A percentile compares a stretch with the other conserved stretches of the same genome.
These are phyloP conservation scores for Eulemur albifrons DNA, from an alignment of 2,797 vertebrate genomes.

Conservation along the genomic window DNA sequence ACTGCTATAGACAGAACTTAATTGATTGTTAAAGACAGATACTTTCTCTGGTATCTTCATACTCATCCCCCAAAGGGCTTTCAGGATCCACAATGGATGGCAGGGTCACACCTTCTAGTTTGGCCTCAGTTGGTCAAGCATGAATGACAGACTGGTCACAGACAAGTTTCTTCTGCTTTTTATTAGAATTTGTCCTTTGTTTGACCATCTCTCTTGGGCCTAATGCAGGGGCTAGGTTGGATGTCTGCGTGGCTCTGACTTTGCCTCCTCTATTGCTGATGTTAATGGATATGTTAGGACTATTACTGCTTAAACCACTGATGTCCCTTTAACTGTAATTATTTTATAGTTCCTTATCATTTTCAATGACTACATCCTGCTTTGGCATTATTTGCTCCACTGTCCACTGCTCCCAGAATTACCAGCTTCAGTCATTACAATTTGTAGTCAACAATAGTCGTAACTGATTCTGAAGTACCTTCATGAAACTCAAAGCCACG, in stretches of 20 bases:
- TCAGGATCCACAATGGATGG: background rate
- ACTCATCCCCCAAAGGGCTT: background rate
- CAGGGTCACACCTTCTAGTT: background rate
- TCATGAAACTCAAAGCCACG: slow-evolving; percentile 89
- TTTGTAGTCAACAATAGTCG: background rate
- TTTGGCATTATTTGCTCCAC: background rate
- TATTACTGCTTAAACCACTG: background rate
- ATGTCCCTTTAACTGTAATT: background rate
- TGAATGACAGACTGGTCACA: background rate
- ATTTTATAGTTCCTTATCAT: slow-evolving; percentile 10
- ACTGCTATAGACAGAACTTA: background rate
- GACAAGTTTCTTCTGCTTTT: background rate
- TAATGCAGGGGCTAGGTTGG: background rate
- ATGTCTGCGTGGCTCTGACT: background rate
- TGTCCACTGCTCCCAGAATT: background rate
- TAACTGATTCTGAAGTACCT: slow-evolving; percentile 82
- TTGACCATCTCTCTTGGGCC: background rate
- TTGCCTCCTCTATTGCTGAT: background rate
- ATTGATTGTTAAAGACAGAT: background rate
- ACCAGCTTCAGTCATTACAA: background rate
- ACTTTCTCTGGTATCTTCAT: background rate
- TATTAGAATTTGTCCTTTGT: background rate
- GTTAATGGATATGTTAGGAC: background rate
- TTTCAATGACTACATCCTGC: background rate
- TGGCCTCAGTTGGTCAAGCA: background rate